Conservation (phyloP, 1,140 invertebrate species). For the Bombus waltoni region DNA sequence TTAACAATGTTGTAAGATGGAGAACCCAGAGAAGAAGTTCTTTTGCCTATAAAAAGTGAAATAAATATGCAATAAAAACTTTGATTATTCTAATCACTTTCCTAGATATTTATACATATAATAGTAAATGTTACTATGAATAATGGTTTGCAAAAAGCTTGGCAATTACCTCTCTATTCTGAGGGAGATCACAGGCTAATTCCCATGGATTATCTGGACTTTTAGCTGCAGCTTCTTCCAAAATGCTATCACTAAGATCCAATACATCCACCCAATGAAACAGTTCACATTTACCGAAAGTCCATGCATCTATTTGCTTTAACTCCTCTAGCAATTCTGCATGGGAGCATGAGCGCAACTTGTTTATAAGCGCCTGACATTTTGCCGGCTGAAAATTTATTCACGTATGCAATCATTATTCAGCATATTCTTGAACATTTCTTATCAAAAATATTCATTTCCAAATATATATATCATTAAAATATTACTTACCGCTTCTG, state of each 20-base stretch:
- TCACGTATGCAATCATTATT: background rate
- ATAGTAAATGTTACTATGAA: background rate
- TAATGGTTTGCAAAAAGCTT: background rate
- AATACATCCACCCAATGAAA: slow-evolving; percentile 96
- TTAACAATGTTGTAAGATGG: slow-evolving; percentile 93
- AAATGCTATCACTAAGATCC: slow-evolving; percentile 91
- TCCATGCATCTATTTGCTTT: slow-evolving; percentile 92
- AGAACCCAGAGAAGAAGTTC: slow-evolving; percentile 90
- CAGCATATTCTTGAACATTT: background rate
- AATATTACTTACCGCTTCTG: slow-evolving; percentile 88
- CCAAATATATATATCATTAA: background rate
- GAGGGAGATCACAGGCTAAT: slow-evolving; percentile 89
- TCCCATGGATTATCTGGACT: slow-evolving; percentile 89
- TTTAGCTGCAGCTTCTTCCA: slow-evolving; percentile 89
- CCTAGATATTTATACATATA: background rate
- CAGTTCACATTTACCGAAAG: slow-evolving; percentile 95
- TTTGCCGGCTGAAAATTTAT: slow-evolving; percentile 87
- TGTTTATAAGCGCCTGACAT: slow-evolving; percentile 91
- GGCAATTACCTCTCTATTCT: slow-evolving; percentile 84
- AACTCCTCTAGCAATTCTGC: slow-evolving; percentile 89
- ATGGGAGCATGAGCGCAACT: slow-evolving; percentile 88
- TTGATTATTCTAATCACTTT: background rate
- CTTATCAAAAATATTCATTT: background rate
- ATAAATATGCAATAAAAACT: slow-evolving; percentile 19
- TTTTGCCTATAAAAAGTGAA: slow-evolving; percentile 85